These are phyloP conservation scores for Chymomyza amoena DNA, from an alignment of 2,888 invertebrate genomes.

Conservation along the genomic window DNA sequence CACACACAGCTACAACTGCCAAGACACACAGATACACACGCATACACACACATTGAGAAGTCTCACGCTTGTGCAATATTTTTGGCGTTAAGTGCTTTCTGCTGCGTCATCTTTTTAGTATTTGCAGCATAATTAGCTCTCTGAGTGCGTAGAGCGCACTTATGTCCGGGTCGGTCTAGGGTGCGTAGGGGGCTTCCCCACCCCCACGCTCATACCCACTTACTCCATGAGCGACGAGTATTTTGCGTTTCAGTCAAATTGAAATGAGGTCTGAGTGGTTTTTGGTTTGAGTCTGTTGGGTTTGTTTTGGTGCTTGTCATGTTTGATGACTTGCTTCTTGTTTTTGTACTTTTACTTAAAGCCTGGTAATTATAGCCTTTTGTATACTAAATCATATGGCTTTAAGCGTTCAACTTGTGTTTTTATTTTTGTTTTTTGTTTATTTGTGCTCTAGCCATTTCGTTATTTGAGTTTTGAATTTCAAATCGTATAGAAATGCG, in stretches of 20 bases:
- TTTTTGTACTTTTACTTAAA: slow-evolving; percentile 40
- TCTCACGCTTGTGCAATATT: slow-evolving; percentile 24
- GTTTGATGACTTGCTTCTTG: slow-evolving; percentile 43
- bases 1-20: slow-evolving; percentile 2
- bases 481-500: slow-evolving; percentile 16
- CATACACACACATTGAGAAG: slow-evolving; percentile 16
- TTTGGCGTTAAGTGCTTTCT: slow-evolving; percentile 65
- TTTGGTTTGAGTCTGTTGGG: slow-evolving; percentile 15
- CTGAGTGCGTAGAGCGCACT: slow-evolving; percentile 53
- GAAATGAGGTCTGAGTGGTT: slow-evolving; percentile 23
- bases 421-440: too few relatives aligned
- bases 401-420: slow-evolving; percentile 22
- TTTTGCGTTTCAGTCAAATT: slow-evolving; percentile 34
- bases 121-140: slow-evolving; percentile 69
- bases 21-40: slow-evolving; percentile 8
- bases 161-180: not conserved
- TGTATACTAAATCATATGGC: slow-evolving; percentile 12
- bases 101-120: slow-evolving; percentile 64
- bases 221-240: not conserved
- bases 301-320: slow-evolving; percentile 21
- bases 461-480: not conserved
- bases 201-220: not conserved
- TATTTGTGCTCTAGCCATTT: not conserved
- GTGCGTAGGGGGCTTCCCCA: not conserved
- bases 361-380: slow-evolving; percentile 47